Base-by-base conservation (phyloP, 1,140 invertebrate genomes). In the Caenorhabditis inopinata region DNA sequence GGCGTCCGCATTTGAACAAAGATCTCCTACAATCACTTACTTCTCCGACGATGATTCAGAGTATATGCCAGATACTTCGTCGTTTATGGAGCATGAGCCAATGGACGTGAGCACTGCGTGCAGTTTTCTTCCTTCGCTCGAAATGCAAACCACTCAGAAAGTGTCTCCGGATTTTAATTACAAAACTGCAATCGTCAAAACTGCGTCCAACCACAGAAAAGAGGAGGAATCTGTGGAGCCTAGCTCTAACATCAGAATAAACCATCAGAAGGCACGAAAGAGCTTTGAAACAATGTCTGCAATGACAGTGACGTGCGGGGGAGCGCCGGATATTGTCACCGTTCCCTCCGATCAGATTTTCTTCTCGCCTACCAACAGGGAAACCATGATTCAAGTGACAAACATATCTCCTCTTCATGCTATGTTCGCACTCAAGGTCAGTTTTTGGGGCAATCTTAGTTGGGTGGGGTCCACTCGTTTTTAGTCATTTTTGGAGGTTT, bases 91-190 rank as follows among this genome's bases (percentile, higher is more conserved):
- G n/a, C 14, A 68, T 21, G 58, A 68, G n/a, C 58, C 32, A 12
- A 18, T 68, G 11, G 58, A 68, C 21, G 58, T 68, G 6, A 68
- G 58, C n/a, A 68, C 58, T 68, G 58, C 58, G 2, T 18, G 16
- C 58, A 68, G 58, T 38, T 68, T 68, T 11, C 16, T 21, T 9
- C 58, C 58, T 11, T 38, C 58, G 1, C 2, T 68, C 3, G 2
- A 29, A 38, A 68, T 68, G 58, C 58, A 68, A 68, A 16, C 58
- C 5, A 68, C 58, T 38, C 58, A 68, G n/a, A 68, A 29, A n/a
- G 32, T 68, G 4, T 68, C 58, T 0, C 58, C 58, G 11, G 58
- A 68, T 7, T 68, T 9, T 21, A 32, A 38, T 7, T 68, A 68
- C n/a, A 42, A 68, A 18, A 68, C 58, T 4, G 32, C 49, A 23